Conservation (phyloP, 2,113 vertebrate species). For the Cavia aperea region DNA sequence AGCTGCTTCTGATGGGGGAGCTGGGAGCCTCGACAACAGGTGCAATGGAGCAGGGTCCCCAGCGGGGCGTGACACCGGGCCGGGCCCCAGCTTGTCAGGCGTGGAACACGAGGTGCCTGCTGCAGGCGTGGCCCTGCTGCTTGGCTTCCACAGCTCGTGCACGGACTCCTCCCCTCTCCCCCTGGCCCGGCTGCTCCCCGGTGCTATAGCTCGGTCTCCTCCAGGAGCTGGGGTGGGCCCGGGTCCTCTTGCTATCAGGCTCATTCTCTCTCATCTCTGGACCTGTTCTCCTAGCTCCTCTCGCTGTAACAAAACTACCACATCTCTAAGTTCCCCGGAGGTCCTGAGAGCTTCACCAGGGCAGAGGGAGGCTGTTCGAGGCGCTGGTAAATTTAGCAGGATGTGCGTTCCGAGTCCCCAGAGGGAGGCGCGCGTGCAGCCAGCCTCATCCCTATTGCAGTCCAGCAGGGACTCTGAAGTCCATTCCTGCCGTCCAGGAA, state of each 20-base stretch:
- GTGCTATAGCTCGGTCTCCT: background rate
- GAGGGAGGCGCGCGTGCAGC: background rate
- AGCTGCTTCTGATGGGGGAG: background rate
- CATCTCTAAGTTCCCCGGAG: no score
- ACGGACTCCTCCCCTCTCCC: background rate
- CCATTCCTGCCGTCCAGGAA: background rate
- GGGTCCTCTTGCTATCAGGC: background rate
- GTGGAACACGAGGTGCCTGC: background rate
- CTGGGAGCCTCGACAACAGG: background rate
- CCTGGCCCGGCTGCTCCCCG: background rate
- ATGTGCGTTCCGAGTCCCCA: background rate
- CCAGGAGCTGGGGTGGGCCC: fast-evolving
- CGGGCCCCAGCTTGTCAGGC: background rate
- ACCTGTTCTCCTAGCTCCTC: background rate
- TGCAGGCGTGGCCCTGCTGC: fast-evolving
- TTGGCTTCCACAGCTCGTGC: background rate
- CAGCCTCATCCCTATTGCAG: background rate
- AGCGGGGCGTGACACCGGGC: background rate
- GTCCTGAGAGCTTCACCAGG: background rate
- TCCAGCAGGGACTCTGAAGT: background rate
- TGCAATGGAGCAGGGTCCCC: background rate
- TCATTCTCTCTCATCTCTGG: background rate
- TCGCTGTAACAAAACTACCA: background rate
- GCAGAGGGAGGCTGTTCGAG: background rate
- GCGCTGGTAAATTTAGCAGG: background rate